A percentile compares a stretch with the other conserved stretches of the same genome.
Evolutionary conservation across 2,888 invertebrate species (phyloP).

Genomic region (Trichogramma evanescens): DNA sequence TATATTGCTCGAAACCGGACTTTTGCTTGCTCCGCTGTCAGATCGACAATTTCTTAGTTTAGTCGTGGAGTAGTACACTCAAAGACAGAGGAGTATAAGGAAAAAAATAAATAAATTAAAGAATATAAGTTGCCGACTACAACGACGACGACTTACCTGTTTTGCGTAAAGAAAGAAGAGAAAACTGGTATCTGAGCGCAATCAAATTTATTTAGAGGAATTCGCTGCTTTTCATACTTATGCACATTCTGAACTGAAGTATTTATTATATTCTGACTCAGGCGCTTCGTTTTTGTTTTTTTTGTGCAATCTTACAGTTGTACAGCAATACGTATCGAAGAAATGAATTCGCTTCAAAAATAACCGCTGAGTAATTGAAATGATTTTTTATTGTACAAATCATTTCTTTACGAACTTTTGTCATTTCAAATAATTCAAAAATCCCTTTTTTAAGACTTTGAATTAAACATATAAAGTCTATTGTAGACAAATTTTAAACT

Average conservation of each 20-base stretch:
- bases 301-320: background rate
- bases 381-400: slow-evolving; percentile 20
- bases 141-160: slow-evolving; percentile 11
- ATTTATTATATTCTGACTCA: slow-evolving; percentile 15
- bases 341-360: background rate
- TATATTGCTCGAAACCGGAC: slow-evolving; percentile 12
- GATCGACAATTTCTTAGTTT: slow-evolving; percentile 18
- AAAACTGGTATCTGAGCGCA: slow-evolving; percentile 17
- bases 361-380: slow-evolving; percentile 2
- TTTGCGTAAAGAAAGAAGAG: slow-evolving; percentile 12
- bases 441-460: slow-evolving; percentile 10
- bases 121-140: slow-evolving; percentile 6
- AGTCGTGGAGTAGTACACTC: background rate
- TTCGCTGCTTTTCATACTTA: slow-evolving; percentile 18
- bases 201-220: slow-evolving; percentile 19
- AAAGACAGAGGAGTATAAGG: background rate
- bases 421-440: slow-evolving; percentile 33
- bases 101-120: slow-evolving; percentile 17
- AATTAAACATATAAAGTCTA: too few relatives aligned
- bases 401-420: slow-evolving; percentile 38
- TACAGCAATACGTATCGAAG: slow-evolving; percentile 1
- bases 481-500: too few relatives aligned
- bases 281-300: background rate
- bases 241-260: slow-evolving; percentile 6
- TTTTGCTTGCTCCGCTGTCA: slow-evolving; percentile 14